These are phyloP conservation scores for Cochlearius cochlearius DNA, from an alignment of 2,113 vertebrate species.

Conservation along the genomic window DNA sequence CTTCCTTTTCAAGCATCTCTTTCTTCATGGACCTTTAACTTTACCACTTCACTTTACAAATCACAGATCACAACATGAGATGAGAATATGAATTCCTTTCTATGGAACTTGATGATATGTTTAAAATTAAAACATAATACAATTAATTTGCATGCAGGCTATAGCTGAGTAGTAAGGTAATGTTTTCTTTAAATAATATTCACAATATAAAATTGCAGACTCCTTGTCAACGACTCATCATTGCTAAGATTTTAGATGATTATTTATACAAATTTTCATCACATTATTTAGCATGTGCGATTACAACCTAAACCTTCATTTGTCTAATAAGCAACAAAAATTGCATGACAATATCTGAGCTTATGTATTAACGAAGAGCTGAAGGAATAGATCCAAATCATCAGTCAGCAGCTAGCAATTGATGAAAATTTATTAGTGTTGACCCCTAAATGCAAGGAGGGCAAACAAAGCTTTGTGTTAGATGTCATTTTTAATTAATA, in stretches of 20 bases:
- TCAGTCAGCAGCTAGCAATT: slow-evolving; percentile 10
- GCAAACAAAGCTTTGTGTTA: not conserved
- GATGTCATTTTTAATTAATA: not conserved
- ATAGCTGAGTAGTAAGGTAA: not conserved
- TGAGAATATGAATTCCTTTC: not conserved
- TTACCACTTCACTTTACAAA: not conserved
- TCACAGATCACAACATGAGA: not conserved
- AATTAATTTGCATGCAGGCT: not conserved
- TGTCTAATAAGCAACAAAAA: not conserved
- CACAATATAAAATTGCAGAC: not conserved
- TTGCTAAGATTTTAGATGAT: not conserved
- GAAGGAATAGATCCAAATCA: not conserved
- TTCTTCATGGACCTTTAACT: not conserved
- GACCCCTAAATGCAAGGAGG: not conserved
- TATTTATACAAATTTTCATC: not conserved
- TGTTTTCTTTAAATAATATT: not conserved
- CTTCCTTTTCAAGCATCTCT: not conserved
- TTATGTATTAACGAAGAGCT: not conserved
- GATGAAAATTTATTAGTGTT: not conserved
- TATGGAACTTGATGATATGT: not conserved
- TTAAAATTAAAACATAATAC: not conserved
- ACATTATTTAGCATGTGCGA: not conserved
- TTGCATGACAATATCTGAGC: not conserved
- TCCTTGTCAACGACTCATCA: not conserved
- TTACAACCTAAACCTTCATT: not conserved